These are phyloP conservation scores for Periophthalmodon schlosseri DNA, from an alignment of 2,113 vertebrate genomes.

Conservation along the genomic window DNA sequence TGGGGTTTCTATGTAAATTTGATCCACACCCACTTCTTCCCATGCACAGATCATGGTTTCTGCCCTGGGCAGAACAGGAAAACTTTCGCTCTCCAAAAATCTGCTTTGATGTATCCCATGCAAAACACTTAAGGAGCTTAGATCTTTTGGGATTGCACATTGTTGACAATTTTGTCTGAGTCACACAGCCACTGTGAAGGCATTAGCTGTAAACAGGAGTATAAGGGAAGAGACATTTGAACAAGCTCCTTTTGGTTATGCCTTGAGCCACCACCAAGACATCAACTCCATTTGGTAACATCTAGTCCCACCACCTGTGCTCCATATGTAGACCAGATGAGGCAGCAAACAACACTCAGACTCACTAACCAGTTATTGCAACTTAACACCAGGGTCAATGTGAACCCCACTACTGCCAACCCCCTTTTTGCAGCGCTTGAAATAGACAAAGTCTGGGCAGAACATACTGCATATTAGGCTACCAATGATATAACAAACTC, in stretches of 20 bases:
- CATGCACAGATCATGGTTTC: slow-evolving; percentile 40
- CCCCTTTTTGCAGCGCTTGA: slow-evolving; percentile 46
- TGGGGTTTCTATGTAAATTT: slow-evolving; percentile 12
- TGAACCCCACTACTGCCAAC: slow-evolving; percentile 16
- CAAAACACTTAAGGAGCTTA: slow-evolving; percentile 33
- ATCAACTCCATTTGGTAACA: not conserved
- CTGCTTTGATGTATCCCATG: slow-evolving; percentile 45
- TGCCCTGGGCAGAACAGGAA: slow-evolving; percentile 35
- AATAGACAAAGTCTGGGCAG: slow-evolving; percentile 65
- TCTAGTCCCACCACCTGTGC: not conserved
- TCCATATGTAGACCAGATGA: slow-evolving; percentile 26
- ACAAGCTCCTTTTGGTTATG: not conserved
- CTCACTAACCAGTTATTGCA: slow-evolving; percentile 57
- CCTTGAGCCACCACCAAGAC: slow-evolving; percentile 38
- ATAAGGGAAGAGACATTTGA: slow-evolving; percentile 17
- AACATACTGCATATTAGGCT: not conserved
- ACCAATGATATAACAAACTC: not conserved
- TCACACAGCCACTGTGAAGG: slow-evolving; percentile 3
- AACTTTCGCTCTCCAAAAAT: slow-evolving; percentile 15
- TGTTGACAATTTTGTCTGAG: slow-evolving; percentile 17
- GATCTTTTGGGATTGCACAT: not conserved
- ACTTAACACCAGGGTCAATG: slow-evolving; percentile 50
- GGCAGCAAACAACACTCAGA: slow-evolving; percentile 20
- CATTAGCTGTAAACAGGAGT: slow-evolving; percentile 21
- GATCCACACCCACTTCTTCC: slow-evolving; percentile 44